phyloP scores from a whole-genome alignment of 2,113 vertebrate genomes.

The Acanthisitta chloris region DNA sequence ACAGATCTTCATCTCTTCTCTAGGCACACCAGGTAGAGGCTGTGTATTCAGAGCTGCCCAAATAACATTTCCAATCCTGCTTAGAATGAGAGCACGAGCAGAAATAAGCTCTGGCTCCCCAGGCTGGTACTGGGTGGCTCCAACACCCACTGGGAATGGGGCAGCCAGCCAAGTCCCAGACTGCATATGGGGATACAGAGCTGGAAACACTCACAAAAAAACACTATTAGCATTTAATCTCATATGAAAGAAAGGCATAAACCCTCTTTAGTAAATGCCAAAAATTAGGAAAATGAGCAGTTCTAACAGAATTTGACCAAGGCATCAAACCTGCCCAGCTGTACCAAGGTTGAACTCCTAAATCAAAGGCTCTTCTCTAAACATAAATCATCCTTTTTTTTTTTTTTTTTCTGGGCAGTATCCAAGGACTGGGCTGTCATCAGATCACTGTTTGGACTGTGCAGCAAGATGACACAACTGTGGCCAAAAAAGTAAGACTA shows the following conservation, averaged over 20 bases:
- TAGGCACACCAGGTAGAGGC: background rate
- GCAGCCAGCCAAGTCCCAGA: background rate
- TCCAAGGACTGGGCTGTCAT: background rate
- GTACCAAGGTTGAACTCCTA: background rate
- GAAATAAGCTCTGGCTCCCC: background rate
- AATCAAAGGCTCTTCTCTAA: background rate
- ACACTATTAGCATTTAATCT: background rate
- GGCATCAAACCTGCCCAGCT: background rate
- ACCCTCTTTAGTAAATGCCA: background rate
- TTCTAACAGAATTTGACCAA: background rate
- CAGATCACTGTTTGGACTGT: background rate
- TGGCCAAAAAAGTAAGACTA: background rate
- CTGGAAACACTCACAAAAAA: background rate
- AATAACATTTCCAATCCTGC: background rate
- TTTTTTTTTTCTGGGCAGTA: background rate
- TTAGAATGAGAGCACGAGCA: fast-evolving
- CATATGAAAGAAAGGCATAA: background rate
- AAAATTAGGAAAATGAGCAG: background rate
- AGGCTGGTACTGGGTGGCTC: background rate
- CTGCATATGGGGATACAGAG: background rate
- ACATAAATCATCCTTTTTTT: background rate
- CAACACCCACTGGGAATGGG: background rate
- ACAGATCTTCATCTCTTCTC: background rate
- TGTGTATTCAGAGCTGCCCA: no score
- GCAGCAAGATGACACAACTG: background rate